These are phyloP conservation scores for Globodera ellingtonae DNA, from an alignment of 1,140 invertebrate genomes.

Conservation along the genomic window DNA sequence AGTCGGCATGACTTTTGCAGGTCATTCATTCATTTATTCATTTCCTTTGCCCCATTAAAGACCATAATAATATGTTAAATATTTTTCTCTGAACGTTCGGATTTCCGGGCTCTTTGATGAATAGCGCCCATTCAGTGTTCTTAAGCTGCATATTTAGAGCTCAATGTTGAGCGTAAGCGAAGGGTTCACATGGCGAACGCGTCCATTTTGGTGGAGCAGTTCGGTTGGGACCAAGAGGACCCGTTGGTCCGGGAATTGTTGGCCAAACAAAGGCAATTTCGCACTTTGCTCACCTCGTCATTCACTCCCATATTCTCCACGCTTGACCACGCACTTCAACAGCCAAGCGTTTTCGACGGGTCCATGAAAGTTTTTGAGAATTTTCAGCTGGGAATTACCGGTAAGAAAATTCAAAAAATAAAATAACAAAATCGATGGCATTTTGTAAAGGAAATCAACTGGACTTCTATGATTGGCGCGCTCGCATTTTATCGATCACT, in stretches of 20 bases:
- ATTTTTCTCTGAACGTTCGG: no score
- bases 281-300: slow-evolving; percentile 47
- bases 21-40: slow-evolving; percentile 22
- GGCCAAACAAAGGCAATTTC: slow-evolving; percentile 51
- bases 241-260: slow-evolving; percentile 38
- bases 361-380: slow-evolving; percentile 21
- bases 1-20: slow-evolving; percentile 55
- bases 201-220: slow-evolving; percentile 8
- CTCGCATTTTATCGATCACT: slow-evolving; percentile 55
- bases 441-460: slow-evolving; percentile 25
- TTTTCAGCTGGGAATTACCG: slow-evolving; percentile 30
- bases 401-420: neutral
- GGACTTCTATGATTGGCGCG: slow-evolving; percentile 57
- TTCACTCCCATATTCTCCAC: slow-evolving; percentile 48
- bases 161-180: slow-evolving; percentile 55
- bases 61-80: no score
- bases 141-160: slow-evolving; percentile 39
- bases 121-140: neutral
- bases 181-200: slow-evolving; percentile 40
- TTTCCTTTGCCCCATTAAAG: no score
- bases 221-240: slow-evolving; percentile 34
- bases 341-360: slow-evolving; percentile 24
- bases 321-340: slow-evolving; percentile 40
- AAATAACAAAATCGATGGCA: no score
- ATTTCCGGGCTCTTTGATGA: no score